Evolutionary conservation across 2,113 vertebrate species (phyloP).

Genomic region (Silurus meridionalis): DNA sequence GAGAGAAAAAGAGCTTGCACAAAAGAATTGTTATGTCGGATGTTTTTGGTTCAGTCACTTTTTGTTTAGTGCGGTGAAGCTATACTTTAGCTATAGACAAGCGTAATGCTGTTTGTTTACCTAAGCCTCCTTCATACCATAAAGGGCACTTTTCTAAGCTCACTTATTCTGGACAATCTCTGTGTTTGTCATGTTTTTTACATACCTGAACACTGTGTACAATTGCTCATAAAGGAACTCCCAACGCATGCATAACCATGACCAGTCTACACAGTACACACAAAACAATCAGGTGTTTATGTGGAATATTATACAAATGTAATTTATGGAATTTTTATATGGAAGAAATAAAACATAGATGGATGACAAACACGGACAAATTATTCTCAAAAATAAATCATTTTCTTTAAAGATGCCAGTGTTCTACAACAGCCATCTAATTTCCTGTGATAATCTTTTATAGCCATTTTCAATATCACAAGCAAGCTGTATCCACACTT

Average conservation of each 20-base stretch:
- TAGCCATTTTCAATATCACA: slow-evolving; percentile 65
- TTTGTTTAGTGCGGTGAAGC: slow-evolving; percentile 41
- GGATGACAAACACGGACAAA: slow-evolving; percentile 54
- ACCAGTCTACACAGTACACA: slow-evolving; percentile 36
- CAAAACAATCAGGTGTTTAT: slow-evolving; percentile 56
- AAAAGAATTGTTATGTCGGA: slow-evolving; percentile 49
- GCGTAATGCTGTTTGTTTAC: slow-evolving; percentile 54
- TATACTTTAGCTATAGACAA: slow-evolving; percentile 44
- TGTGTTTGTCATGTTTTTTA: slow-evolving; percentile 56
- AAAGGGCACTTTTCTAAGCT: slow-evolving; percentile 40
- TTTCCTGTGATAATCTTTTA: slow-evolving; percentile 66
- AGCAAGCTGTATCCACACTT: slow-evolving; percentile 56
- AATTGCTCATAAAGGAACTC: slow-evolving; percentile 38
- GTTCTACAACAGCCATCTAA: slow-evolving; percentile 58
- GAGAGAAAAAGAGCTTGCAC: slow-evolving; percentile 46
- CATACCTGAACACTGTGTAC: slow-evolving; percentile 19
- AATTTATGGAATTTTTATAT: slow-evolving; percentile 27
- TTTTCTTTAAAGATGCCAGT: slow-evolving; percentile 50
- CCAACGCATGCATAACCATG: slow-evolving; percentile 39
- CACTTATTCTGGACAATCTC: slow-evolving; percentile 48
- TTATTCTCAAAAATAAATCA: slow-evolving; percentile 51
- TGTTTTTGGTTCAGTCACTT: slow-evolving; percentile 35
- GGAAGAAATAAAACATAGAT: slow-evolving; percentile 32
- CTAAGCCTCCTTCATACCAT: slow-evolving; percentile 43
- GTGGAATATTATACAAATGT: slow-evolving; percentile 45